phyloP scores from a whole-genome alignment of 2,888 invertebrate species.

The Epirrhoe alternata region DNA sequence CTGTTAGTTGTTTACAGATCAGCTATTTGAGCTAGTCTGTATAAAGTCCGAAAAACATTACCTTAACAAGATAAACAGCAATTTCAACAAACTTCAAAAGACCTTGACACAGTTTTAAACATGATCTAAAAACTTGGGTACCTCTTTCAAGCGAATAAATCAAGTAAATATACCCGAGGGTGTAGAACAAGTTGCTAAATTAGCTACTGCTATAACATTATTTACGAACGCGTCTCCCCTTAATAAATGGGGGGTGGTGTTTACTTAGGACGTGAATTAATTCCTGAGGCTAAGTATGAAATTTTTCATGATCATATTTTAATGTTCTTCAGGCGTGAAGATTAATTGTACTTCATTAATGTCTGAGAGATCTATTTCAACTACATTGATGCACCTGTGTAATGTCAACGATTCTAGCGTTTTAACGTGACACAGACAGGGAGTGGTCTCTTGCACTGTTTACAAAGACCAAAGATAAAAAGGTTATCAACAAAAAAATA shows the following conservation, averaged over 20 bases:
- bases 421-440: no score
- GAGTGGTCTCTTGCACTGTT: no score
- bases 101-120: background rate
- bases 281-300: constrained; percentile 13
- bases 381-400: no score
- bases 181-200: constrained; percentile 45
- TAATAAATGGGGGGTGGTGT: constrained; percentile 51
- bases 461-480: no score
- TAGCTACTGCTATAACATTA: constrained; percentile 57
- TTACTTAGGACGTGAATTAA: constrained; percentile 22
- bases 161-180: constrained; percentile 33
- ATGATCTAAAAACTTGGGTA: background rate
- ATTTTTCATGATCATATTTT: constrained; percentile 19
- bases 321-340: constrained; percentile 10
- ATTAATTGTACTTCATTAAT: constrained; percentile 3
- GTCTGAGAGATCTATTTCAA: background rate
- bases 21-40: no score
- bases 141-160: constrained; percentile 35
- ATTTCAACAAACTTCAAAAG: background rate
- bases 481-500: constrained; percentile 63
- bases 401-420: no score
- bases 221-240: constrained; percentile 59
- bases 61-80: no score
- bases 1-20: no score
- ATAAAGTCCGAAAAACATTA: no score